Evolutionary conservation across 2,888 invertebrate genomes (phyloP).

Genomic region (Cheilosia grossa): DNA sequence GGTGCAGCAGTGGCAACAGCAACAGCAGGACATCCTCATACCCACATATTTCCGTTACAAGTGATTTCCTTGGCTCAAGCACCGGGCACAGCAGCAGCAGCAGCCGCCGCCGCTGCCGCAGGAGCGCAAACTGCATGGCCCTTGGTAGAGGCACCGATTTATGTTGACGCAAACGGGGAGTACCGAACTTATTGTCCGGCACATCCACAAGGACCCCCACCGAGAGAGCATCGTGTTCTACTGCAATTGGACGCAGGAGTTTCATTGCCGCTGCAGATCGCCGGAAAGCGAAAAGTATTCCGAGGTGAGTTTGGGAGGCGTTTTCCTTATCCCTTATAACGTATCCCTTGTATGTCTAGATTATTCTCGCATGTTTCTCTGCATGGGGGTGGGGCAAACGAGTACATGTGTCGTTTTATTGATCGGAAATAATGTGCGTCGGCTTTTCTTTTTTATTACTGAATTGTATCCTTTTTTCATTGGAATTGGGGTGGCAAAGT

Average conservation of each 20-base stretch:
- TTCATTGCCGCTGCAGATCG: slow-evolving; percentile 89
- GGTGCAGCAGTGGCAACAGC: slow-evolving; percentile 82
- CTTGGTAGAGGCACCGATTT: slow-evolving; percentile 85
- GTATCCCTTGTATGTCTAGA: slow-evolving; percentile 3
- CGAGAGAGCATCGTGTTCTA: slow-evolving; percentile 88
- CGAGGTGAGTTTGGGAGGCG: slow-evolving; percentile 86
- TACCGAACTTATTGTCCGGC: slow-evolving; percentile 84
- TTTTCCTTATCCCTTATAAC: slow-evolving; percentile 37
- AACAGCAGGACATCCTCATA: slow-evolving; percentile 83
- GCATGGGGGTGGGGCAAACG: neutral
- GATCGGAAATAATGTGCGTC: slow-evolving; percentile 39
- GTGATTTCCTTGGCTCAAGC: slow-evolving; percentile 82
- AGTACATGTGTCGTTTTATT: slow-evolving; percentile 27
- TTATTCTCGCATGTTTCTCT: slow-evolving; percentile 5
- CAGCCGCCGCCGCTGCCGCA: slow-evolving; percentile 82
- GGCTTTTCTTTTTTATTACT: slow-evolving; percentile 14
- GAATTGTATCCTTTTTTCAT: slow-evolving; percentile 42
- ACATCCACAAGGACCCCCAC: slow-evolving; percentile 81
- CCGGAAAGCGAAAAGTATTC: slow-evolving; percentile 89
- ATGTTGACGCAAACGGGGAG: slow-evolving; percentile 86
- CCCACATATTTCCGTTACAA: slow-evolving; percentile 85
- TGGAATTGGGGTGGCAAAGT: slow-evolving; percentile 51
- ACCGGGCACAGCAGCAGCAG: slow-evolving; percentile 77
- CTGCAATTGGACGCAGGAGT: slow-evolving; percentile 91
- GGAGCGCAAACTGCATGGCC: slow-evolving; percentile 82